Base-by-base conservation (phyloP, 2,797 vertebrate genomes). In the Acanthurus lineatus region DNA sequence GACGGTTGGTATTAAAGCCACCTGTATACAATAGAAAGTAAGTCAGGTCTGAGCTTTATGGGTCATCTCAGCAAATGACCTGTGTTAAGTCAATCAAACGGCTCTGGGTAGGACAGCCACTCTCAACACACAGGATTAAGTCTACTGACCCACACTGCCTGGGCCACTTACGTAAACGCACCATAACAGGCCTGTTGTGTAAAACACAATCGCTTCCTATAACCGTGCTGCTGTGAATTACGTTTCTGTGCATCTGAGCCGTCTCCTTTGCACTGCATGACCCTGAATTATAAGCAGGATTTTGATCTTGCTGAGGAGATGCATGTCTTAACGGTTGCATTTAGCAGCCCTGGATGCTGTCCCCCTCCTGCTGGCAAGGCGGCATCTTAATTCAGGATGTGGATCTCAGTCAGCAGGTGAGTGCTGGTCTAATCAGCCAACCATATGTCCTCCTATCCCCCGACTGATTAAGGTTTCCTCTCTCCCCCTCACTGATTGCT, bases 371-470 rank as follows among this genome's bases (percentile, higher is more conserved):
- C 87, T 90, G 91, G 48, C 79, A 74, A 35, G 8, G 3, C 86
- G 78, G 81, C 88, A 79, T 89, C 90, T 91, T 92, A 87, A 92
- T 91, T 90, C 84, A 86, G 85, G 76, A 86, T 86, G 86, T 81
- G 85, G 88, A 84, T 90, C 88, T 86, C 86, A 89, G 87, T 92
- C 88, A 88, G 91, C 92, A 93, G 91, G 92, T 91, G 86, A 91
- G 85, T 72, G 67, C 78, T 79, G 74, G 61, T 89, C 73, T 90
- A 91, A 92, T 93, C 91, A 92, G 86, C 78, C 82, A 79, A 79
- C 87, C 89, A 92, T 91, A 93, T 93, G 92, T 90, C 89, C 85
- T 81, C 79, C 75, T 74, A 79, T 89, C 87, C 69, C 73, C 84
- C 73, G 48, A 80, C 83, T 91, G 89, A 92, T 93, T 85, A 86